Evolutionary conservation across 1,140 invertebrate genomes (phyloP), one percentile per base, ranked within the genome.

Genomic region (Magallana ariakensis): DNA sequence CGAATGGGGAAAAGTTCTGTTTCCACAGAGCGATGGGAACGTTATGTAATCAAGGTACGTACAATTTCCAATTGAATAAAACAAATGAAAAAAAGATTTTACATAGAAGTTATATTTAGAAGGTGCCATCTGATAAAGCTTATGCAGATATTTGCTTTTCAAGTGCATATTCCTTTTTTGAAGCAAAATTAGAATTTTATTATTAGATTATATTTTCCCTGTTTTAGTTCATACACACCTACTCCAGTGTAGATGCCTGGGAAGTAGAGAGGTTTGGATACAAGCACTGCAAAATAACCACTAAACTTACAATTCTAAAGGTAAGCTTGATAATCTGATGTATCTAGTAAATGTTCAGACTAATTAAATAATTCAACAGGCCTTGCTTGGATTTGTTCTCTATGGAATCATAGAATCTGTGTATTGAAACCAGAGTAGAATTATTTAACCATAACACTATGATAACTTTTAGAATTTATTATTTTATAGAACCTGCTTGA

Each of bases 191-290:
- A 2, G 33, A 46, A 2, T 2, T 46, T 46, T 46, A 46, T 46
- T 46, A 46, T n/a, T n/a, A n/a, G 16, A 54, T 83, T 33, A 5
- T 10, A 58, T 13, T n/a, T 13, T 15, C 87, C 90, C 91, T 57
- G 53, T 93, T 92, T 54, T 90, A 95, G 95, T 98, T 99, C 95
- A 98, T 97, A 95, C 97, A 98, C 92, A 96, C 96, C 58, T 98
- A 98, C 93, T 97, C 97, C 70, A 96, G 97, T 89, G 97, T 98
- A 92, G 98, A 99, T 96, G 98, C 97, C 86, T 99, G 98, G 98
- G 98, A 99, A 95, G 95, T 99, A 80, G 98, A 99, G 95, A 96
- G 97, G 88, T 98, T 98, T 96, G 98, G 98, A 58, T 99, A 99
- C 94, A 98, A 98, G 93, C 98, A 98, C 95, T 96, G 97, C 88